A percentile compares a stretch with the other conserved stretches of the same genome.
Evolutionary conservation across 2,888 invertebrate genomes (phyloP).

Genomic region (Malachius bipustulatus): DNA sequence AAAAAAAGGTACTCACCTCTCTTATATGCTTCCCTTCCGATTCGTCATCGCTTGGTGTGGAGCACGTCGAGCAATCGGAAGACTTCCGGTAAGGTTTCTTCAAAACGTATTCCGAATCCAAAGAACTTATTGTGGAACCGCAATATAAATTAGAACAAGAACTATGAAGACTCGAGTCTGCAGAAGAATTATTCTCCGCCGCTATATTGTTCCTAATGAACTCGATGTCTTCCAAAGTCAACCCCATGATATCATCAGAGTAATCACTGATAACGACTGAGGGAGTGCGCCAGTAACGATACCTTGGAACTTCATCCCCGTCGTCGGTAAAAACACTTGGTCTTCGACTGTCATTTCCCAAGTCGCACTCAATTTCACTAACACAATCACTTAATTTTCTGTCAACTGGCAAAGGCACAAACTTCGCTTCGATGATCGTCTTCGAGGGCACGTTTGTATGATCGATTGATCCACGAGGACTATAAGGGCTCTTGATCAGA

Average conservation of each 20-base stretch:
- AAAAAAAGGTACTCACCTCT: slow-evolving; percentile 19
- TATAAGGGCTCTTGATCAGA: slow-evolving; percentile 26
- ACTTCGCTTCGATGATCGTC: slow-evolving; percentile 46
- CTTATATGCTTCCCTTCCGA: slow-evolving; percentile 32
- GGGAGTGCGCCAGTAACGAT: slow-evolving; percentile 63
- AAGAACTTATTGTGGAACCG: slow-evolving; percentile 43
- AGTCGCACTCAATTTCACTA: slow-evolving; percentile 28
- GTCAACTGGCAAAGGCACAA: slow-evolving; percentile 40
- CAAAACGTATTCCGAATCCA: slow-evolving; percentile 41
- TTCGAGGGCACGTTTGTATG: slow-evolving; percentile 34
- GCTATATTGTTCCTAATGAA: slow-evolving; percentile 41
- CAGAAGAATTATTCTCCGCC: slow-evolving; percentile 32
- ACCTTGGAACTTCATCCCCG: slow-evolving; percentile 36
- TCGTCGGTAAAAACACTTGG: slow-evolving; percentile 42
- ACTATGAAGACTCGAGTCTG: slow-evolving; percentile 46
- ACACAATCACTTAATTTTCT: slow-evolving; percentile 38
- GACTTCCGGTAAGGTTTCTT: slow-evolving; percentile 52
- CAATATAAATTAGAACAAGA: slow-evolving; percentile 48
- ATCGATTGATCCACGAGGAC: slow-evolving; percentile 33
- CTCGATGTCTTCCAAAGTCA: slow-evolving; percentile 48
- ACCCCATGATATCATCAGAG: slow-evolving; percentile 56
- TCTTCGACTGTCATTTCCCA: slow-evolving; percentile 30
- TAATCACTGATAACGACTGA: slow-evolving; percentile 83
- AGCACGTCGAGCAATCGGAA: slow-evolving; percentile 66
- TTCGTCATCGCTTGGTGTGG: slow-evolving; percentile 61